A percentile compares a stretch with the other conserved stretches of the same genome.
These are phyloP conservation scores for Hybos culiciformis DNA, from an alignment of 2,888 invertebrate species.

Conservation along the genomic window DNA sequence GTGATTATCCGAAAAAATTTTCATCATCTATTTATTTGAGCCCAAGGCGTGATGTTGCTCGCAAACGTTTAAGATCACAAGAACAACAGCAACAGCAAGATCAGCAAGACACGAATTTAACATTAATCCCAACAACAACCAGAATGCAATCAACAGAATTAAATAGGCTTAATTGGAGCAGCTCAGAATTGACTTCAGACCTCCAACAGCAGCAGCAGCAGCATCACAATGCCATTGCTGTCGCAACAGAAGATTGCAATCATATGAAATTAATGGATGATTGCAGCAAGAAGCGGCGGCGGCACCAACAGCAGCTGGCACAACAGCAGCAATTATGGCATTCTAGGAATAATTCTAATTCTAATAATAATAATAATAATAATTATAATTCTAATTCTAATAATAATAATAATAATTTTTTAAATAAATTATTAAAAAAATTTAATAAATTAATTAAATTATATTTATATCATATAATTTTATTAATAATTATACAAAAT, in stretches of 20 bases:
- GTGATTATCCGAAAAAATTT: conserved; percentile 10
- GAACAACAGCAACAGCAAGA: neutral
- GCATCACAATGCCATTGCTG: conserved; percentile 3
- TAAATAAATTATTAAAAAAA: neutral
- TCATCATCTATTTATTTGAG: conserved; percentile 14
- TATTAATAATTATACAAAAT: neutral
- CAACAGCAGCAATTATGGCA: conserved; percentile 8
- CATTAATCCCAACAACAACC: neutral
- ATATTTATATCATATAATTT: neutral
- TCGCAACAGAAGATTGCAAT: neutral
- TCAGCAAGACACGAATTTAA: neutral
- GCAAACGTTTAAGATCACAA: conserved; percentile 13
- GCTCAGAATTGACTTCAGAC: neutral
- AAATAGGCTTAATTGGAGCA: neutral
- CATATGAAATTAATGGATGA: neutral
- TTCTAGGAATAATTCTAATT: neutral
- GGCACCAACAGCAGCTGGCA: conserved; percentile 20
- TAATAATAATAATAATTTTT: neutral
- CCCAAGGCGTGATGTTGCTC: conserved; percentile 16
- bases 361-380: neutral
- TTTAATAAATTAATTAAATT: neutral
- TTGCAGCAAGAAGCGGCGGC: conserved; percentile 4
- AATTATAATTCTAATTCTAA: neutral
- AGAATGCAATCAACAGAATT: neutral
- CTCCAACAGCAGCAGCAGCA: conserved; percentile 3